These are phyloP conservation scores for Paguma larvata DNA, from an alignment of 2,797 vertebrate species.

Conservation along the genomic window DNA sequence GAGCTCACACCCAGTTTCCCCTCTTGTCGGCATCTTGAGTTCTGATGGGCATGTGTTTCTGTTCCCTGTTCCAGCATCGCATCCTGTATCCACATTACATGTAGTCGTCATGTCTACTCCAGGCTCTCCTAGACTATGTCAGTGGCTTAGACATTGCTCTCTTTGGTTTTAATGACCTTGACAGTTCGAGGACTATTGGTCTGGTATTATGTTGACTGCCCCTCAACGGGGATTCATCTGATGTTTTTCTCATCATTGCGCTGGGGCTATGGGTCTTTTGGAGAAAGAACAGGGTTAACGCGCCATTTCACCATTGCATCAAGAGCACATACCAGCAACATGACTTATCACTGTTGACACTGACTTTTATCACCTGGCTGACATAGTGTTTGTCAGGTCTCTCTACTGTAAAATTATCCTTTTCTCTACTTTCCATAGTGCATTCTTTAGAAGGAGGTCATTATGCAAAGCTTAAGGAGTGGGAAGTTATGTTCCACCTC, in stretches of 20 bases:
- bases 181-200: neutral
- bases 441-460: neutral
- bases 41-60: neutral
- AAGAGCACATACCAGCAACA: neutral
- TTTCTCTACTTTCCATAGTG: neutral
- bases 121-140: neutral
- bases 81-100: neutral
- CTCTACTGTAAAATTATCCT: neutral
- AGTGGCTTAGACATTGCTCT: neutral
- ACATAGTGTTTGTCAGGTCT: neutral
- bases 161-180: neutral
- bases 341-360: neutral
- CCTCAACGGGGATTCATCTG: neutral
- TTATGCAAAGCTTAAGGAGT: neutral
- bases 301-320: neutral
- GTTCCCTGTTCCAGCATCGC: neutral
- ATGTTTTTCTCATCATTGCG: neutral
- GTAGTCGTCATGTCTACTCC: neutral
- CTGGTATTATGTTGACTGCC: neutral
- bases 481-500: neutral
- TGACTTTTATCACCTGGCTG: neutral
- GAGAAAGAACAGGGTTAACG: neutral
- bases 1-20: accelerated
- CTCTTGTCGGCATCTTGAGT: neutral
- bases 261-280: neutral